Conservation (phyloP, 2,113 vertebrate species). For the Phaethornis superciliosus region DNA sequence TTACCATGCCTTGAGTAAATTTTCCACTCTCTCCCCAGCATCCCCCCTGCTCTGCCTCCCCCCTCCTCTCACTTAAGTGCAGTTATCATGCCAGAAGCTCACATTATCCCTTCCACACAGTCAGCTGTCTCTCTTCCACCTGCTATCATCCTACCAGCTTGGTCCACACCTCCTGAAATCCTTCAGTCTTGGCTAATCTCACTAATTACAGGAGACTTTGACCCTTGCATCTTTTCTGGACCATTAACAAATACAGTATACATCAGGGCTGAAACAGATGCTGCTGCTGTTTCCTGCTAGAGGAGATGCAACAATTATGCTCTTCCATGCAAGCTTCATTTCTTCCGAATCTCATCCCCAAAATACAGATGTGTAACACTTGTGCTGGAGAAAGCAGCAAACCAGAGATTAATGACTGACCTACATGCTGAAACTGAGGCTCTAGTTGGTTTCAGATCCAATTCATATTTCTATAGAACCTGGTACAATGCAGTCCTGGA, state of each 20-base stretch:
- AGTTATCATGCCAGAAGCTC: neutral
- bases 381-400: neutral
- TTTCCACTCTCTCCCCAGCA: neutral
- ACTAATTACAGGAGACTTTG: neutral
- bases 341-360: neutral
- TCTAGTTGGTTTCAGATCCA: constrained; percentile 31
- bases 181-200: neutral
- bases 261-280: neutral
- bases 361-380: neutral
- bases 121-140: neutral
- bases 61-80: neutral
- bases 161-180: neutral
- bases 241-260: neutral
- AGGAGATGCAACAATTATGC: neutral
- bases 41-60: neutral
- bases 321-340: neutral
- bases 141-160: neutral
- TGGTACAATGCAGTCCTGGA: neutral
- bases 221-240: neutral
- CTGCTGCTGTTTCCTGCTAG: neutral
- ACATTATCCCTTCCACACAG: fast-evolving
- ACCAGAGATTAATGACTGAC: neutral
- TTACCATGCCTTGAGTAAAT: neutral
- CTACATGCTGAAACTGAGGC: neutral
- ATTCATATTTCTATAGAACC: neutral